Percentiles rank a stretch among this genome's conserved stretches.
Conservation (phyloP, 2,888 invertebrate genomes). For the Exocentrus adspersus region DNA sequence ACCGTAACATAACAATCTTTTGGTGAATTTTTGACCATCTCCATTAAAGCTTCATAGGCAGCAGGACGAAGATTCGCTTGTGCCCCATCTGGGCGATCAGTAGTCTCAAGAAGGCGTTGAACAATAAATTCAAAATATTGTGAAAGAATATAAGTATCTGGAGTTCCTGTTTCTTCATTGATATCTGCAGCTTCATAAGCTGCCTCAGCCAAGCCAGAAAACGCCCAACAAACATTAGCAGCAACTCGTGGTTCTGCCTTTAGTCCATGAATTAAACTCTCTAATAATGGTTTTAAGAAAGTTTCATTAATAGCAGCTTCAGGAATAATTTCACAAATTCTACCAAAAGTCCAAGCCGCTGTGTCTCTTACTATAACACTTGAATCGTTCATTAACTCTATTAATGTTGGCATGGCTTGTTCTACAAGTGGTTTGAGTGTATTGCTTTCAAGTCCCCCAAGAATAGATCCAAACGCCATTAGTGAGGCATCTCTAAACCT, state of each 20-base stretch:
- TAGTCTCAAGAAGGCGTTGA: slow-evolving; percentile 89
- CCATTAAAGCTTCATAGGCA: slow-evolving; percentile 99
- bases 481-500: slow-evolving; percentile 89
- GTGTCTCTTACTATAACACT: slow-evolving; percentile 97
- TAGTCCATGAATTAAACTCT: slow-evolving; percentile 85
- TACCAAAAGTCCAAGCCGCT: slow-evolving; percentile 93
- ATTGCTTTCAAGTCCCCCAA: slow-evolving; percentile 86
- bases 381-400: slow-evolving; percentile 92
- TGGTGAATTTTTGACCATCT: slow-evolving; percentile 98
- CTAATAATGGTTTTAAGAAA: slow-evolving; percentile 82
- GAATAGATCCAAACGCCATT: slow-evolving; percentile 93
- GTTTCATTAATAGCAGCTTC: slow-evolving; percentile 92
- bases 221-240: slow-evolving; percentile 99
- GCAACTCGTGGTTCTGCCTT: slow-evolving; percentile 96
- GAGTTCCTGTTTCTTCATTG: slow-evolving; percentile 72
- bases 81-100: slow-evolving; percentile 92
- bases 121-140: slow-evolving; percentile 95
- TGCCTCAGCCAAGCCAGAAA: slow-evolving; percentile 95
- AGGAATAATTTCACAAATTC: slow-evolving; percentile 97
- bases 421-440: slow-evolving; percentile 94
- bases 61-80: slow-evolving; percentile 95
- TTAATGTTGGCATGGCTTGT: slow-evolving; percentile 95
- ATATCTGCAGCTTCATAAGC: slow-evolving; percentile 90
- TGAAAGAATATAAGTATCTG: slow-evolving; percentile 93
- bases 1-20: slow-evolving; percentile 96